Evolutionary conservation across 2,888 invertebrate genomes (phyloP).

Genomic region (Euzetes globulus): DNA sequence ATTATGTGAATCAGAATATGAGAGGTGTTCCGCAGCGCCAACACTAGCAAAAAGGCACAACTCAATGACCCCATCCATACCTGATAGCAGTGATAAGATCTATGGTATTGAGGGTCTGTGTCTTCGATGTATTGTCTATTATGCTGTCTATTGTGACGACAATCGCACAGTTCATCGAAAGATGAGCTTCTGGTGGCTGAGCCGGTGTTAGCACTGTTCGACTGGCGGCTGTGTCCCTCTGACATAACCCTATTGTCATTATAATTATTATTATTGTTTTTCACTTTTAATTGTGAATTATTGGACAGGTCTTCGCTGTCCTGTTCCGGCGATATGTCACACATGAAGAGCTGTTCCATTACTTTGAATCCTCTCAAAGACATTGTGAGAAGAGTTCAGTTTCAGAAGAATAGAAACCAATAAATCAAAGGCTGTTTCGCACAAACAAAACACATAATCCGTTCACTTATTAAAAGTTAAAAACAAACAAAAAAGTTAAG

Average conservation of each 20-base stretch:
- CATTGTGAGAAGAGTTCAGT: not conserved
- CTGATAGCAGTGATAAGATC: slow-evolving; percentile 12
- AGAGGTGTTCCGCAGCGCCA: too few relatives aligned
- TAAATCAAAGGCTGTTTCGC: not conserved
- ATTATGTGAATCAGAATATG: not conserved
- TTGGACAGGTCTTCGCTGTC: not conserved
- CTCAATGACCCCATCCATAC: not conserved
- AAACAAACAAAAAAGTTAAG: too few relatives aligned
- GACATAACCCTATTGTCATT: not conserved
- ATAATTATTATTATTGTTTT: not conserved
- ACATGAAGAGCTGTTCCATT: slow-evolving; percentile 3
- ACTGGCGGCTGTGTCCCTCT: too few relatives aligned
- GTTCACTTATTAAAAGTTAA: too few relatives aligned
- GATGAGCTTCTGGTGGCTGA: not conserved
- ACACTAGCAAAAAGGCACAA: not conserved
- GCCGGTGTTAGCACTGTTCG: too few relatives aligned
- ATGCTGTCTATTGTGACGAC: not conserved
- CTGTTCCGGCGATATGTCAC: not conserved
- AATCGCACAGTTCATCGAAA: slow-evolving; percentile 4
- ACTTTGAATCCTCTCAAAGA: not conserved
- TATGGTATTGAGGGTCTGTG: not conserved
- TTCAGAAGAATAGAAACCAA: not conserved
- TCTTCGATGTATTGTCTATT: not conserved
- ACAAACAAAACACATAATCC: not conserved
- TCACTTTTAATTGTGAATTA: not conserved